Evolutionary conservation across 2,113 vertebrate genomes (phyloP).

Genomic region (Australoheros scitulus): DNA sequence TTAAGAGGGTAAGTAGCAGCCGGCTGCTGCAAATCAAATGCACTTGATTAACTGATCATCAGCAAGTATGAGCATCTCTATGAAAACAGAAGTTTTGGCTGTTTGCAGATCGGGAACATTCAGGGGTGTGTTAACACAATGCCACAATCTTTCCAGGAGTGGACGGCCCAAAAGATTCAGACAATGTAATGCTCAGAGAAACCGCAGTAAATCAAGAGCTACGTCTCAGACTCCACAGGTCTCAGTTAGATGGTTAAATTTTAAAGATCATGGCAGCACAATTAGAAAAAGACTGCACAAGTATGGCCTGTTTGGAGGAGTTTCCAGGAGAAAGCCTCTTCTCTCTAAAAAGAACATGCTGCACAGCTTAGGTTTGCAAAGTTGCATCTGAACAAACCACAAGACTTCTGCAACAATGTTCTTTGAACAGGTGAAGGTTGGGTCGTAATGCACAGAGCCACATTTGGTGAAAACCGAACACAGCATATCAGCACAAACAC

Average conservation of each 20-base stretch:
- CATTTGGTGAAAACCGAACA: background rate
- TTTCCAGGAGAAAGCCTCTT: background rate
- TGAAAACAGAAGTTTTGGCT: no score
- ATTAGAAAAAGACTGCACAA: background rate
- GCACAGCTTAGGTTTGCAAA: background rate
- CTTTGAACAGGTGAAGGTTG: background rate
- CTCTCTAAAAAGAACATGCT: accelerated
- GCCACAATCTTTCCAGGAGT: no score
- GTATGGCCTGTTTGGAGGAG: background rate
- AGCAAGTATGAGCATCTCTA: no score
- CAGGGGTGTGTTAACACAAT: no score
- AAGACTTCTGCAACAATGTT: background rate
- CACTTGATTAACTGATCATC: no score
- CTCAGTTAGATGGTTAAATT: background rate
- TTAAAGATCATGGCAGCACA: background rate
- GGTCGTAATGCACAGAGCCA: background rate
- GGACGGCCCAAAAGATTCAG: background rate
- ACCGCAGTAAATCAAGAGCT: background rate
- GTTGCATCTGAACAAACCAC: background rate
- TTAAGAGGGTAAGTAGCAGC: no score
- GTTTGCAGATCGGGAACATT: no score
- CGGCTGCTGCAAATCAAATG: no score
- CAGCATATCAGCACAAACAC: background rate
- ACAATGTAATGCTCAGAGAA: background rate
- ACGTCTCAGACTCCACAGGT: background rate